Base-by-base conservation (phyloP, 2,113 vertebrate genomes). In the Myiozetetes cayanensis region DNA sequence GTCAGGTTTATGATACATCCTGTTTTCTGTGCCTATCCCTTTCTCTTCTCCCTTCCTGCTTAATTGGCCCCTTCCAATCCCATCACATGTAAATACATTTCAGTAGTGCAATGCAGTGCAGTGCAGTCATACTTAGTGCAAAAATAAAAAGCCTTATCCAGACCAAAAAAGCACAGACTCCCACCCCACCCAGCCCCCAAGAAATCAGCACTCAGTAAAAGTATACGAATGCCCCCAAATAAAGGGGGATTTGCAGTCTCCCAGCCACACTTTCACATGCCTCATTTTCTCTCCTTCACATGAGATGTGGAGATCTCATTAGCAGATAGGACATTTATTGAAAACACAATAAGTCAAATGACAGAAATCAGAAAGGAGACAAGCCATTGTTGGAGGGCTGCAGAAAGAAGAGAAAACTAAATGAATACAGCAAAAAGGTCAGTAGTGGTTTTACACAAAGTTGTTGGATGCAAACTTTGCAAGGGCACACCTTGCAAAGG, bases 91-190 rank as follows among this genome's bases (percentile, higher is more conserved):
- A 96, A 98, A 95, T 97, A 98, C 97, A 95, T 97, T 97, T 98
- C 98, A 98, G 98, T 98, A 98, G 98, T 98, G 98, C 98, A 98
- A 98, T 97, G 96, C 98, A 98, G 96, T 98, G 96, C 96, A 96
- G 96, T 97, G 97, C 98, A 98, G 97, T 98, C 97, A 97, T 95
- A 98, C 95, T 97, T 98, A 98, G 98, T 98, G 98, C 97, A 98
- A 98, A 98, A 97, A 97, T 95, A 96, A 97, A 97, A 96, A 97
- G 92, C 93, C 96, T 96, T 95, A 95, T 90, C 94, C 82, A 97
- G 95, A 98, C 95, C 94, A 96, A 98, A 94, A 92, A 96, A 98
- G 96, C 85, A 95, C 95, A 97, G 93, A 93, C 88, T 92, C 92
- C 95, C 85, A 80, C 37, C 93, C 92, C 50, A 82, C 90, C 89